Base-by-base conservation (phyloP, 2,797 vertebrate species). In the Poecilia velifera region DNA sequence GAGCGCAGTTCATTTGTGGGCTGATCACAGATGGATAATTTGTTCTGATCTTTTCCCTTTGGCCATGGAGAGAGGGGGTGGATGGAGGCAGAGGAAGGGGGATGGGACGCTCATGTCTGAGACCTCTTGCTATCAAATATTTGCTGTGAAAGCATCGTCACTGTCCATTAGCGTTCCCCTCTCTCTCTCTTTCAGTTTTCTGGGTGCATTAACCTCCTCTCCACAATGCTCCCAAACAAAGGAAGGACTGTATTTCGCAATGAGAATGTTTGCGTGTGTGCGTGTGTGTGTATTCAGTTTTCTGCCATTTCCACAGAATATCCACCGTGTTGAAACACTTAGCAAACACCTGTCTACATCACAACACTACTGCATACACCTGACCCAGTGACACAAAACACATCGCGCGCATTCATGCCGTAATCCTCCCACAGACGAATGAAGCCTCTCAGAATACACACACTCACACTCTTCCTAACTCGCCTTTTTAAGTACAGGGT, bases 121-220 rank as follows among this genome's bases (percentile, higher is more conserved):
- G 82, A 86, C 74, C 85, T 82, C 80, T 80, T 77, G 75, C 55
- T 6, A 90, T 72, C 87, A 93, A 92, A 94, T 92, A 93, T 93
- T 92, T 91, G 84, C 84, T 79, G 73, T 91, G 90, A 94, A 93
- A 92, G 84, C 80, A 78, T 73, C 70, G 59, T 88, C 82, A 43
- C 80, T 89, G 81, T 91, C 90, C 88, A 93, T 92, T 94, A 92
- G 74, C 78, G 79, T 84, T 55, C 81, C 76, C 73, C 74, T 71
- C 76, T 75, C 74, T 74, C 74, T 80, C 71, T 73, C 64, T 70
- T 45, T 70, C 66, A 70, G 82, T 86, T 91, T 84, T 88, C 81
- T 84, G 89, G 86, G 77, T 90, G 83, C 90, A 93, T 92, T 90
- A 93, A 90, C 89, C 89, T 91, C 86, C 85, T 88, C 84, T 86